These are phyloP conservation scores for Phrixothrix hirtus DNA, from an alignment of 2,888 invertebrate genomes.

Conservation along the genomic window DNA sequence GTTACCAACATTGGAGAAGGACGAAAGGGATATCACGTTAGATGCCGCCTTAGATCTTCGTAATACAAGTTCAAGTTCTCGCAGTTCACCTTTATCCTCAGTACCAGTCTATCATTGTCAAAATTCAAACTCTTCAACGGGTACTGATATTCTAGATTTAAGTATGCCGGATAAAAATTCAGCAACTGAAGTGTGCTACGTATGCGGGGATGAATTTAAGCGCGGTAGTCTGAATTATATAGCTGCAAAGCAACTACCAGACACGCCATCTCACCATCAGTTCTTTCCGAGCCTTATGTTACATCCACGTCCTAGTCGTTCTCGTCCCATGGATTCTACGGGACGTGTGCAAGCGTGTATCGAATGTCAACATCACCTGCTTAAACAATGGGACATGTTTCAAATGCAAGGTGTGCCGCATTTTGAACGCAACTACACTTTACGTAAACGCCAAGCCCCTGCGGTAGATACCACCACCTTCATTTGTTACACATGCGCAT, in stretches of 20 bases:
- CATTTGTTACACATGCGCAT: slow-evolving; percentile 88
- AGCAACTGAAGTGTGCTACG: slow-evolving; percentile 86
- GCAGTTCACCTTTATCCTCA: slow-evolving; percentile 49
- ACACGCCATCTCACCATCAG: slow-evolving; percentile 59
- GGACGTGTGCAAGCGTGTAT: slow-evolving; percentile 78
- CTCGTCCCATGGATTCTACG: slow-evolving; percentile 82
- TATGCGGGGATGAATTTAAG: slow-evolving; percentile 86
- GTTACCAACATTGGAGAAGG: slow-evolving; percentile 44
- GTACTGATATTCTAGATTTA: slow-evolving; percentile 82
- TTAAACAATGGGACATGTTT: slow-evolving; percentile 84
- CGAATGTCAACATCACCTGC: slow-evolving; percentile 81
- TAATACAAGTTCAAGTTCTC: slow-evolving; percentile 59
- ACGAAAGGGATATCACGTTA: slow-evolving; percentile 43
- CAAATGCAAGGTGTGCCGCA: slow-evolving; percentile 68
- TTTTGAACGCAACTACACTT: slow-evolving; percentile 76
- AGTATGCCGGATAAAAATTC: slow-evolving; percentile 94
- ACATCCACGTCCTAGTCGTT: slow-evolving; percentile 83
- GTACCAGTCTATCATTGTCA: slow-evolving; percentile 51
- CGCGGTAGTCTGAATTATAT: slow-evolving; percentile 78
- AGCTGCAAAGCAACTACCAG: slow-evolving; percentile 61
- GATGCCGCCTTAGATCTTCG: slow-evolving; percentile 62
- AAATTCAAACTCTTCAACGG: slow-evolving; percentile 62
- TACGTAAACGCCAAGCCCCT: slow-evolving; percentile 75
- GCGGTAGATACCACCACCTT: slow-evolving; percentile 71
- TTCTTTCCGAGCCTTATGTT: slow-evolving; percentile 77